phyloP scores from a whole-genome alignment of 2,113 vertebrate genomes.

The Fregata magnificens region DNA sequence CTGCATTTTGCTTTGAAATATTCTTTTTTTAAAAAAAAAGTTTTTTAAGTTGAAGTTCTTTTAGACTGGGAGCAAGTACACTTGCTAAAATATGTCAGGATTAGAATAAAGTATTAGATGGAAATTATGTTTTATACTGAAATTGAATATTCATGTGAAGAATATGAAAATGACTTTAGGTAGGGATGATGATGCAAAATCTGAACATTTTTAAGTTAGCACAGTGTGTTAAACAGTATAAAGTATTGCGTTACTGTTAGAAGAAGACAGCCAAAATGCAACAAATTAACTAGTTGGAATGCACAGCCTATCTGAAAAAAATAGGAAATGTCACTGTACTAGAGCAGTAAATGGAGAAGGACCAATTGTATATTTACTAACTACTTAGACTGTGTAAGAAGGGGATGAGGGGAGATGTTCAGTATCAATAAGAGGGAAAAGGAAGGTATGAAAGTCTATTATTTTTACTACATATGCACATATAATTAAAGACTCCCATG shows the following conservation, averaged over 20 bases:
- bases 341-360: not conserved
- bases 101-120: not conserved
- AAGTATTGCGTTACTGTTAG: not conserved
- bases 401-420: not conserved
- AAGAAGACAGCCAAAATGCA: not conserved
- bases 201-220: not conserved
- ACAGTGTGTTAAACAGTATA: not conserved
- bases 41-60: not conserved
- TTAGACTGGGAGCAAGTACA: not conserved
- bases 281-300: not conserved
- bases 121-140: not conserved
- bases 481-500: not conserved
- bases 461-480: not conserved
- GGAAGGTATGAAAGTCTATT: not conserved
- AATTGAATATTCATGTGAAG: not conserved
- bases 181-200: not conserved
- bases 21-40: not conserved
- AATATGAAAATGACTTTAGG: not conserved
- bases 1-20: not conserved
- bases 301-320: not conserved
- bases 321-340: not conserved
- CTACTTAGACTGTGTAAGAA: not conserved
- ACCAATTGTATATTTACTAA: not conserved
- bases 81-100: not conserved
- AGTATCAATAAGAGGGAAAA: not conserved